Percentiles rank a stretch among this genome's conserved stretches.
Evolutionary conservation across 2,888 invertebrate species (phyloP).

Genomic region (Apodemia mormo): DNA sequence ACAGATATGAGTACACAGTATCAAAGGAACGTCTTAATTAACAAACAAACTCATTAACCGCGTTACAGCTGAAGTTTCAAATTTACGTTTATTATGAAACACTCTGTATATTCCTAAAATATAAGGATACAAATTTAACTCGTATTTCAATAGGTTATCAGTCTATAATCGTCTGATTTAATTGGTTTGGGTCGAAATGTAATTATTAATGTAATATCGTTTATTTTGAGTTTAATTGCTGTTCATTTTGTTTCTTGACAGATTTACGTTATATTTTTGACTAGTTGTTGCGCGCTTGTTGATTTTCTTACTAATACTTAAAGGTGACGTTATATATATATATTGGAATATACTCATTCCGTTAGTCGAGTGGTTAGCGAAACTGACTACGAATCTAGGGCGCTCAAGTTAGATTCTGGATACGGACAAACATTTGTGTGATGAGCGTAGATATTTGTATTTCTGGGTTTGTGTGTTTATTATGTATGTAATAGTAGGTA

Average conservation of each 20-base stretch:
- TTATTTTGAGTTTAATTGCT: conserved; percentile 6
- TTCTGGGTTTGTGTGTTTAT: no score
- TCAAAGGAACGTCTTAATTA: conserved; percentile 46
- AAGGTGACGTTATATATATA: no score
- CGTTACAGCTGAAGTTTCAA: conserved; percentile 42
- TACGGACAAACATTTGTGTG: no score
- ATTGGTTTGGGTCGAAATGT: not conserved
- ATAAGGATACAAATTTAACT: conserved; percentile 1
- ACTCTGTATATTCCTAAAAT: conserved; percentile 1
- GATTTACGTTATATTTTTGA: not conserved
- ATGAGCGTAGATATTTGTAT: no score
- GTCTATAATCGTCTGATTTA: not conserved
- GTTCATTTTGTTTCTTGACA: not conserved
- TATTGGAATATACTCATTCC: no score
- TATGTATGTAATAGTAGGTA: no score
- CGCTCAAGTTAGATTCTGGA: no score
- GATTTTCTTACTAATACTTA: no score
- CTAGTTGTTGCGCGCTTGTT: not conserved
- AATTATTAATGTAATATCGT: conserved; percentile 1
- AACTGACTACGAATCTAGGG: no score
- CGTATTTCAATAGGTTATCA: not conserved
- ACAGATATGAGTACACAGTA: conserved; percentile 41
- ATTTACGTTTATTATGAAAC: conserved; percentile 42
- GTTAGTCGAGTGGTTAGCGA: no score
- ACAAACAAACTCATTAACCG: conserved; percentile 47